Evolutionary conservation across 35 echinoderm and acorn worm species (phyloP), one percentile per base, ranked within the genome.

Genomic region (Strongylocentrotus purpuratus): DNA sequence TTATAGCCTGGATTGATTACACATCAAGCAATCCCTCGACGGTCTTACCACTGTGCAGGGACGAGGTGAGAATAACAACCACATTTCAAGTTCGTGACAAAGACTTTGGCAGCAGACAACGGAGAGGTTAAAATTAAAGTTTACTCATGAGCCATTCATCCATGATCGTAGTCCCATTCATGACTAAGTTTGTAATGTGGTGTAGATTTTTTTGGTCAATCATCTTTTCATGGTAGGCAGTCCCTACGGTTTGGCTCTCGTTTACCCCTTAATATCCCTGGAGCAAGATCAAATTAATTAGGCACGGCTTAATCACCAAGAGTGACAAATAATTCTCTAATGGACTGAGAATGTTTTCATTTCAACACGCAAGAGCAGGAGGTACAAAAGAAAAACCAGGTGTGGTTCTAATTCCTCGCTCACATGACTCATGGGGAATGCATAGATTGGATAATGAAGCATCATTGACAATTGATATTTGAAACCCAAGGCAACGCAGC

Each of bases 221-320:
- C 15, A 55, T 55, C 50, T 15, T 55, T 55, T 55, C 50, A n/a
- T 78, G 65, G 65, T 78, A 78, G 65, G 18, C 65, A 22, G 5
- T 78, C 65, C 22, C 5, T 8, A 28, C 20, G 65, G 25, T 78
- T 78, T 28, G 28, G 65, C 65, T 78, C 28, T 78, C 22, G 4
- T n/a, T 78, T 78, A 78, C 65, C 65, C 20, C 25, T 78, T 78
- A 78, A 78, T 78, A 78, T 78, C 65, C 65, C 65, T n/a, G 65
- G 65, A 28, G 65, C 65, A 78, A 78, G 65, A 78, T 78, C 65
- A 78, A 78, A 78, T 78, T 28, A 78, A 78, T 78, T 78, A 78
- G 65, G 65, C 65, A 78, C 20, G 22, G 65, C 65, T 78, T 78
- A 78, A 78, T 78, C 65, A 78, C 65, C 65, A 78, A 78, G 65